phyloP scores from a whole-genome alignment of 2,888 invertebrate genomes.

The Papilio elwesi region DNA sequence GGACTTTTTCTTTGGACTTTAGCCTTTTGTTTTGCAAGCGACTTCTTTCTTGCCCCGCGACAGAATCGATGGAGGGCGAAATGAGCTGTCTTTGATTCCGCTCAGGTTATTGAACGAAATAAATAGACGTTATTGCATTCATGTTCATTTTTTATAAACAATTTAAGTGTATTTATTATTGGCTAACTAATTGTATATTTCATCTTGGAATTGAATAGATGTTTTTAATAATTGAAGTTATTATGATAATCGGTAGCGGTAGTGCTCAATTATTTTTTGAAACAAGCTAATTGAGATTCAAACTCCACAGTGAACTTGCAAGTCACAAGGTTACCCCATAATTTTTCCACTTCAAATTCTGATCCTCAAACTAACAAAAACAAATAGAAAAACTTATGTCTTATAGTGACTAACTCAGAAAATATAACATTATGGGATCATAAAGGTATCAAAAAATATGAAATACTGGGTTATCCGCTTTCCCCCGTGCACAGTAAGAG shows the following conservation, averaged over 20 bases:
- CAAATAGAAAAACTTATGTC: no score
- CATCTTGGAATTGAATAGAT: background rate
- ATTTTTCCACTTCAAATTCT: no score
- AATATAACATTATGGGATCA: background rate
- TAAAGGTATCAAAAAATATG: background rate
- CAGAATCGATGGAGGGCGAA: constrained; percentile 62
- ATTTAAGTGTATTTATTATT: background rate
- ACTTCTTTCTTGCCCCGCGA: constrained; percentile 68
- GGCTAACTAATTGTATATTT: background rate
- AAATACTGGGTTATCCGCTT: constrained; percentile 17
- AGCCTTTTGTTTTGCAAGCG: constrained; percentile 81
- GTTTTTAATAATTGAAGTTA: no score
- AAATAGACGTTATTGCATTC: background rate
- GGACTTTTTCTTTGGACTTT: constrained; percentile 81
- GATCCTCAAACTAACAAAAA: no score
- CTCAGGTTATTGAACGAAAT: constrained; percentile 37
- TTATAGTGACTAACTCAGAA: no score
- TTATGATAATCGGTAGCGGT: no score
- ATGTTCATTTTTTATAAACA: background rate
- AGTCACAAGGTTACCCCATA: no score
- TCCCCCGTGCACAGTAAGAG: background rate
- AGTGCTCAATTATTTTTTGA: no score
- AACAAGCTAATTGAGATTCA: no score
- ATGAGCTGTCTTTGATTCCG: constrained; percentile 51
- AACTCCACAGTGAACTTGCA: no score